These are phyloP conservation scores for Rhinichthys klamathensis DNA, from an alignment of 2,113 vertebrate species.

Conservation along the genomic window DNA sequence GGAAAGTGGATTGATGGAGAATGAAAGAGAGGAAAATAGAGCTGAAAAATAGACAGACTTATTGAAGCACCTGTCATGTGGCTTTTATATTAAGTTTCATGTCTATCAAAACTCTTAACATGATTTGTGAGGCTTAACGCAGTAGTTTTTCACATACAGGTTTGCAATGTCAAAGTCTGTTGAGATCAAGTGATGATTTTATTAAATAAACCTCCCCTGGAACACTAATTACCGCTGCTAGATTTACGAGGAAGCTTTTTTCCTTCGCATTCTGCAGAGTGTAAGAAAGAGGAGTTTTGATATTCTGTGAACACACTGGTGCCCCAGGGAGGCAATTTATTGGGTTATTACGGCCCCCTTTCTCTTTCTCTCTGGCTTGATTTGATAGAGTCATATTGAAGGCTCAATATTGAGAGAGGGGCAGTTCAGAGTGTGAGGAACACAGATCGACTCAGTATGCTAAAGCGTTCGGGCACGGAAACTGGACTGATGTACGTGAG, in stretches of 20 bases:
- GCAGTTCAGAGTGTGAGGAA: constrained; percentile 55
- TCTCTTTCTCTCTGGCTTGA: constrained; percentile 46
- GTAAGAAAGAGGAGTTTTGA: constrained; percentile 52
- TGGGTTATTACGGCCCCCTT: constrained; percentile 59
- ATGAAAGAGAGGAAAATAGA: constrained; percentile 4
- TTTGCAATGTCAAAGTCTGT: constrained; percentile 19
- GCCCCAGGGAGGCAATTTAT: constrained; percentile 69
- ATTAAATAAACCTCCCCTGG: constrained; percentile 42
- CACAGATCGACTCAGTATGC: neutral
- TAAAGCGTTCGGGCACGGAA: neutral
- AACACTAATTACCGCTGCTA: constrained; percentile 36
- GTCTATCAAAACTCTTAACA: constrained; percentile 34
- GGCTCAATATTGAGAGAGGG: constrained; percentile 36
- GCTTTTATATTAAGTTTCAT: constrained; percentile 27
- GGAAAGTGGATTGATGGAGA: constrained; percentile 28
- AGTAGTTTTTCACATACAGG: neutral
- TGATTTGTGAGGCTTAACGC: constrained; percentile 33
- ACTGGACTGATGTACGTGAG: neutral
- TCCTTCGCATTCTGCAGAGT: neutral
- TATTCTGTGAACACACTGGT: constrained; percentile 63
- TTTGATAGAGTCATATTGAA: constrained; percentile 56
- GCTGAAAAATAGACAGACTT: constrained; percentile 7
- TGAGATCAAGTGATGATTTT: constrained; percentile 44
- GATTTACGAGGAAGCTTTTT: constrained; percentile 28
- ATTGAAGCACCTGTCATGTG: constrained; percentile 2